Evolutionary conservation across 2,888 invertebrate genomes (phyloP).

Genomic region (Cosmia trapezina): DNA sequence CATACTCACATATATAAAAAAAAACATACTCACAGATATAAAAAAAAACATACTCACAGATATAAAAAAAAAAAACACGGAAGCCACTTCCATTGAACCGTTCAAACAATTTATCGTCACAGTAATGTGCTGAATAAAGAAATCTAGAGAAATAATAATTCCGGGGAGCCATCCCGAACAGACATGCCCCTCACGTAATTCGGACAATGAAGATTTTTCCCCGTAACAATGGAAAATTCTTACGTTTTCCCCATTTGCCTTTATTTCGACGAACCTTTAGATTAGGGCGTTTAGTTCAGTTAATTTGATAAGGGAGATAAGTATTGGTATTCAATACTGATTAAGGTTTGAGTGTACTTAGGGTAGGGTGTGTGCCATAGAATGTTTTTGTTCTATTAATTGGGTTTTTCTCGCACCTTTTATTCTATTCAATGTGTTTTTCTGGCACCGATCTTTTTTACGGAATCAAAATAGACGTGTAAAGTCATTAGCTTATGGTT

Average conservation of each 20-base stretch:
- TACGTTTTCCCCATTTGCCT: slow-evolving; percentile 49
- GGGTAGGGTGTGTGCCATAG: background rate
- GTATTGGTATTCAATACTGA: slow-evolving; percentile 51
- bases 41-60: slow-evolving; percentile 15
- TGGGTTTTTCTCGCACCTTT: slow-evolving; percentile 10
- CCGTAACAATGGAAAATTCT: slow-evolving; percentile 76
- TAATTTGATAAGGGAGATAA: slow-evolving; percentile 64
- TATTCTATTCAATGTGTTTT: background rate
- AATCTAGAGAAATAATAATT: slow-evolving; percentile 81
- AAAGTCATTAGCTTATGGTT: background rate
- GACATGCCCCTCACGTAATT: slow-evolving; percentile 81
- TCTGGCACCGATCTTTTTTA: background rate
- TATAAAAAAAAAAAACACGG: slow-evolving; percentile 15
- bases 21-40: too few relatives aligned
- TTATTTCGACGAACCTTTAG: slow-evolving; percentile 41
- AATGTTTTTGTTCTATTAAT: slow-evolving; percentile 19
- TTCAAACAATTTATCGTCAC: slow-evolving; percentile 60
- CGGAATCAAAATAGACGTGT: background rate
- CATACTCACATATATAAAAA: too few relatives aligned
- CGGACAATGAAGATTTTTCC: slow-evolving; percentile 82
- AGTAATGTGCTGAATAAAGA: slow-evolving; percentile 75
- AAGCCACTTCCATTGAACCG: slow-evolving; percentile 60
- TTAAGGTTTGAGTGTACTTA: slow-evolving; percentile 29
- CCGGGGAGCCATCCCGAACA: slow-evolving; percentile 74
- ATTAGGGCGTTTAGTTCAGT: slow-evolving; percentile 58